These are phyloP conservation scores for Cheumatopsyche charites DNA, from an alignment of 1,140 invertebrate species.

Conservation along the genomic window DNA sequence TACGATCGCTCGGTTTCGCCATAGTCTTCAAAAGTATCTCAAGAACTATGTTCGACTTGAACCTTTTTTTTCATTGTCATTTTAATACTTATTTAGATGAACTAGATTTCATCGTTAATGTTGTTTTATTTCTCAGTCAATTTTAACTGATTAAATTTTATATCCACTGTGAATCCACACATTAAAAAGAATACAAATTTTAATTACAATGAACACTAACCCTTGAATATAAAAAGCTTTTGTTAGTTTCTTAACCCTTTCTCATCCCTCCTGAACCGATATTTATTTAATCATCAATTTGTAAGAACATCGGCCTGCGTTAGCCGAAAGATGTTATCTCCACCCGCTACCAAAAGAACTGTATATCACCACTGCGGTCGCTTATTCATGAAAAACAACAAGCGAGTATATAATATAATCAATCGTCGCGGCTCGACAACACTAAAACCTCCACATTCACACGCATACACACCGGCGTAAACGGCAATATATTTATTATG, in stretches of 20 bases:
- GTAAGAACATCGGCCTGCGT: conserved; percentile 27
- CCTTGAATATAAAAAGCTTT: background rate
- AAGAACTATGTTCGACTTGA: conserved; percentile 10
- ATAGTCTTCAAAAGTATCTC: conserved; percentile 8
- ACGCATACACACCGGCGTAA: background rate
- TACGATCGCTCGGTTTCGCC: conserved; percentile 24
- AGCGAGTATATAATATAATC: conserved; percentile 18
- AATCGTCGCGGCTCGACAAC: conserved; percentile 9
- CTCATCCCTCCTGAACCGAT: background rate
- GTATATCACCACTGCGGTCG: conserved; percentile 3
- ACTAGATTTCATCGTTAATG: too few species aligned
- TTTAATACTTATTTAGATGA: too few species aligned
- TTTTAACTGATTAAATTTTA: too few species aligned
- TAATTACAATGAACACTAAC: too few species aligned
- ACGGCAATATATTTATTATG: background rate
- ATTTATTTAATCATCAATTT: conserved; percentile 43
- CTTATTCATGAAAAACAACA: conserved; percentile 16
- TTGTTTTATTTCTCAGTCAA: too few species aligned
- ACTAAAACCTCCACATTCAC: conserved; percentile 7
- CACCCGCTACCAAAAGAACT: conserved; percentile 12
- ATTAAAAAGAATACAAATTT: too few species aligned
- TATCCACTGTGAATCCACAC: too few species aligned
- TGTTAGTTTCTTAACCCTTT: conserved; percentile 8
- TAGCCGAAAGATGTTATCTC: conserved; percentile 22
- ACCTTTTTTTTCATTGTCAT: conserved; percentile 12